phyloP scores from a whole-genome alignment of 1,140 invertebrate species.

The Solenopsis fugax region DNA sequence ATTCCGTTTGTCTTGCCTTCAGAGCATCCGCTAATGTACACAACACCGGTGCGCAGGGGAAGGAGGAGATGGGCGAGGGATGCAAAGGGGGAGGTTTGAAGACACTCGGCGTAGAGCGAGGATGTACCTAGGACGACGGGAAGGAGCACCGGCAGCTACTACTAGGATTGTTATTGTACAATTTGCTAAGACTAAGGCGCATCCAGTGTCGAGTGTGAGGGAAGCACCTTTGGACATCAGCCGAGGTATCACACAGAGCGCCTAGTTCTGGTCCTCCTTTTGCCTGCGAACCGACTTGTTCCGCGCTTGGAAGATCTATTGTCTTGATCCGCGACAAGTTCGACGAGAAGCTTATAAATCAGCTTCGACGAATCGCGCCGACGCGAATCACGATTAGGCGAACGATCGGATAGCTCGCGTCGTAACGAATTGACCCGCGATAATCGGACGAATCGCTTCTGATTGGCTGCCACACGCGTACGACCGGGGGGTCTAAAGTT shows the following conservation, averaged over 20 bases:
- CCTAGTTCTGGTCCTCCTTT: constrained; percentile 71
- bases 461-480: background rate
- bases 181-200: constrained; percentile 85
- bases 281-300: constrained; percentile 74
- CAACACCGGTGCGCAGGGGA: constrained; percentile 78
- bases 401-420: background rate
- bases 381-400: background rate
- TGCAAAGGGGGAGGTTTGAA: constrained; percentile 62
- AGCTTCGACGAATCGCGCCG: background rate
- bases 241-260: constrained; percentile 81
- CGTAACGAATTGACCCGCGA: background rate
- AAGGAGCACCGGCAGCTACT: constrained; percentile 81
- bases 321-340: constrained; percentile 69
- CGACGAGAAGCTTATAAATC: no score
- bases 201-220: constrained; percentile 79
- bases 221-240: constrained; percentile 87
- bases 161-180: constrained; percentile 87
- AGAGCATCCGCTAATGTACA: constrained; percentile 86
- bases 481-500: constrained; percentile 80
- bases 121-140: constrained; percentile 66
- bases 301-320: constrained; percentile 79
- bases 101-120: constrained; percentile 68
- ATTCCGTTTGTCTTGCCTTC: constrained; percentile 87
- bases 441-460: constrained; percentile 10
- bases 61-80: background rate